A percentile compares a stretch with the other conserved stretches of the same genome.
These are phyloP conservation scores for Cataglyphis albicans DNA, from an alignment of 2,888 invertebrate species.

Conservation along the genomic window DNA sequence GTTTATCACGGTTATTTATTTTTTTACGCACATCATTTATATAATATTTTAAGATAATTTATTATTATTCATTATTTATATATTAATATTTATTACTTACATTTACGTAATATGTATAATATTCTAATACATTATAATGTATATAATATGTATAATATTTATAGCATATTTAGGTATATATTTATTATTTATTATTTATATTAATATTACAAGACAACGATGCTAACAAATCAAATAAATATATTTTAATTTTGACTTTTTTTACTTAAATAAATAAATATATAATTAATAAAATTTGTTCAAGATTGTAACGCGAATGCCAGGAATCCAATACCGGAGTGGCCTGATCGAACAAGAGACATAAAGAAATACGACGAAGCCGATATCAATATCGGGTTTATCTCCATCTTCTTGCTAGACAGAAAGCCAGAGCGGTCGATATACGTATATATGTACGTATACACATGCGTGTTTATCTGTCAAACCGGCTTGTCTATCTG, in stretches of 20 bases:
- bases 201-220: too few relatives aligned
- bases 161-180: too few relatives aligned
- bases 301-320: neutral
- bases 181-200: too few relatives aligned
- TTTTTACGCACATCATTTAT: neutral
- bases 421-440: conserved; percentile 47
- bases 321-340: conserved; percentile 4
- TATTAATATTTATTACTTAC: too few relatives aligned
- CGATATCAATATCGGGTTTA: conserved; percentile 63
- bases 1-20: neutral
- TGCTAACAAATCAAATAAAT: too few relatives aligned
- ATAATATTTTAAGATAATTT: too few relatives aligned
- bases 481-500: conserved; percentile 73
- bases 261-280: too few relatives aligned
- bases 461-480: conserved; percentile 67
- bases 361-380: conserved; percentile 45
- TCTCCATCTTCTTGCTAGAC: conserved; percentile 74
- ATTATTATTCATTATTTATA: too few relatives aligned
- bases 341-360: neutral
- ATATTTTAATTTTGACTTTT: too few relatives aligned
- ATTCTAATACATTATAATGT: too few relatives aligned
- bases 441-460: conserved; percentile 57
- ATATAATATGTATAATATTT: too few relatives aligned
- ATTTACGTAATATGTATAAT: too few relatives aligned
- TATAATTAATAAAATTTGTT: neutral